These are phyloP conservation scores for Aethes cnicana DNA, from an alignment of 2,888 invertebrate genomes.

Conservation along the genomic window DNA sequence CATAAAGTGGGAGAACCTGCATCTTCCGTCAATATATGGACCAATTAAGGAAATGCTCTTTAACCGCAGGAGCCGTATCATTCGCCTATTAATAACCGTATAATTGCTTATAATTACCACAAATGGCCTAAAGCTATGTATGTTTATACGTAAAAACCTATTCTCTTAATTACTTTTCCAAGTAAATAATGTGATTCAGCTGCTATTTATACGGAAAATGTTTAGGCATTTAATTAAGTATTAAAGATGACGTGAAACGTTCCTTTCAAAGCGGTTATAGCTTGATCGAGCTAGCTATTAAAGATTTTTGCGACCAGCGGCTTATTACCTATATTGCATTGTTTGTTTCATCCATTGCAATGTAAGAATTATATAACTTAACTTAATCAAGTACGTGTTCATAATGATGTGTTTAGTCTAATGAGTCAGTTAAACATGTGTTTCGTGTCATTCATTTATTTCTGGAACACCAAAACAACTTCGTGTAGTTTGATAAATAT, in stretches of 20 bases:
- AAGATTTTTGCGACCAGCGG: neutral
- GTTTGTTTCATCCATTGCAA: too few relatives aligned
- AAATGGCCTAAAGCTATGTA: slow-evolving; percentile 18
- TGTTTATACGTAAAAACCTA: slow-evolving; percentile 17
- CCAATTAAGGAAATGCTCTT: slow-evolving; percentile 7
- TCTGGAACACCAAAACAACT: too few relatives aligned
- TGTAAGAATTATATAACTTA: too few relatives aligned
- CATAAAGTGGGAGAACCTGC: slow-evolving; percentile 1
- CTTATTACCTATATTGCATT: neutral
- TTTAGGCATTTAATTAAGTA: neutral
- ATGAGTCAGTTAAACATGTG: too few relatives aligned
- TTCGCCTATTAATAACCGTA: slow-evolving; percentile 5
- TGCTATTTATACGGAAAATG: slow-evolving; percentile 13
- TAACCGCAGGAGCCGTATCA: slow-evolving; percentile 4
- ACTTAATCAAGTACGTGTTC: too few relatives aligned
- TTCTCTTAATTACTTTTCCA: slow-evolving; percentile 14
- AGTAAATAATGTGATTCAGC: slow-evolving; percentile 5
- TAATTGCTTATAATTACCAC: slow-evolving; percentile 12
- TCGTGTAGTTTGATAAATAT: too few relatives aligned
- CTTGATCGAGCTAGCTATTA: neutral
- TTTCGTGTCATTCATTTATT: too few relatives aligned
- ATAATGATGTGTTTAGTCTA: too few relatives aligned
- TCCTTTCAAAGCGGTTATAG: neutral
- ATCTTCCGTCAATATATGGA: slow-evolving; percentile 2
- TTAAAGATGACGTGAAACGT: neutral